These are phyloP conservation scores for Chromoteleia sp. DNA, from an alignment of 2,888 invertebrate genomes.

Conservation along the genomic window DNA sequence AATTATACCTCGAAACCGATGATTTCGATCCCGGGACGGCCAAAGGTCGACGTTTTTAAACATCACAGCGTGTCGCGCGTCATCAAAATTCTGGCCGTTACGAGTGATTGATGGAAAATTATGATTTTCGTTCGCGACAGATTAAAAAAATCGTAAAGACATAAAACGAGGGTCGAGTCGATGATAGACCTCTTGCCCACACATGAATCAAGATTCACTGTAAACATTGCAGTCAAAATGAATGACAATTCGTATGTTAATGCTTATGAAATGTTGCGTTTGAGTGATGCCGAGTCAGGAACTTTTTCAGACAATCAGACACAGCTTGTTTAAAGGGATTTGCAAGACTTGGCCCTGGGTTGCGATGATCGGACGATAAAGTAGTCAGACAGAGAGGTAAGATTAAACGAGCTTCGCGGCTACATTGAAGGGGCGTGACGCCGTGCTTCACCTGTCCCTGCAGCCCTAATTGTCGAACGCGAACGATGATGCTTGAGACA, in stretches of 20 bases:
- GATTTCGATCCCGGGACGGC: slow-evolving; percentile 35
- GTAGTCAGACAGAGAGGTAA: slow-evolving; percentile 66
- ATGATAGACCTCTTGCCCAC: slow-evolving; percentile 10
- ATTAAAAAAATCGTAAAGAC: neutral
- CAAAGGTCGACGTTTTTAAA: slow-evolving; percentile 54
- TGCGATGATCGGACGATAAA: slow-evolving; percentile 75
- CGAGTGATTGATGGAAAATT: slow-evolving; percentile 53
- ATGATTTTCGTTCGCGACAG: slow-evolving; percentile 14
- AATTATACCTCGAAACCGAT: slow-evolving; percentile 11
- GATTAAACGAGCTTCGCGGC: slow-evolving; percentile 76
- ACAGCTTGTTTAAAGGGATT: slow-evolving; percentile 46
- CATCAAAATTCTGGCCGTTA: slow-evolving; percentile 44
- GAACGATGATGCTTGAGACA: slow-evolving; percentile 73
- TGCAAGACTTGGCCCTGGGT: slow-evolving; percentile 54
- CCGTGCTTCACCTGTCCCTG: slow-evolving; percentile 78
- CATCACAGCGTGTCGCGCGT: slow-evolving; percentile 65
- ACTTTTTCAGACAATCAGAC: slow-evolving; percentile 42
- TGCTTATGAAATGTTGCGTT: slow-evolving; percentile 9
- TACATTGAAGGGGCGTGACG: slow-evolving; percentile 82
- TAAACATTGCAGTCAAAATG: slow-evolving; percentile 5
- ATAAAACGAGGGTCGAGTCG: neutral
- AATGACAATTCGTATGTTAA: slow-evolving; percentile 46
- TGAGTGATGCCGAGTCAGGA: slow-evolving; percentile 29
- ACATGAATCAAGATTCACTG: neutral
- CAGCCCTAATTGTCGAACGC: slow-evolving; percentile 78